These are phyloP conservation scores for Hetaerina titia DNA, from an alignment of 2,888 invertebrate genomes.

Conservation along the genomic window DNA sequence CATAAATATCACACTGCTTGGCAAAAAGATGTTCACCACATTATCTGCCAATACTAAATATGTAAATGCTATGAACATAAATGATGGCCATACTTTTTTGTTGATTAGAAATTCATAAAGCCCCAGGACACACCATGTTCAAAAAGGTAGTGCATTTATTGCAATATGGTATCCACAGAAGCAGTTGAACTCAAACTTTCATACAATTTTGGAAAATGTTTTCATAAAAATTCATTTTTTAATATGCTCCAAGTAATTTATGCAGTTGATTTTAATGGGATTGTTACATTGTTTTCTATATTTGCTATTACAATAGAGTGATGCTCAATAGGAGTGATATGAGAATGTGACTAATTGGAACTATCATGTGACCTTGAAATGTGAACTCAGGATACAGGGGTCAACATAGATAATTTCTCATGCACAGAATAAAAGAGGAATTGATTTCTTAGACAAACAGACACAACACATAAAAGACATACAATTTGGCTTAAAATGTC, in stretches of 20 bases:
- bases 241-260: neutral
- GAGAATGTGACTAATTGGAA: neutral
- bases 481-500: neutral
- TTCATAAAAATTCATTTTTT: neutral
- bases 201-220: neutral
- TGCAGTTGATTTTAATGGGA: neutral
- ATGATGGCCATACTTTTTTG: too few species aligned
- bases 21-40: neutral
- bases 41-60: neutral
- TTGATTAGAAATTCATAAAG: neutral
- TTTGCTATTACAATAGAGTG: neutral
- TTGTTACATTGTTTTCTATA: neutral
- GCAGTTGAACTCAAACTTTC: neutral
- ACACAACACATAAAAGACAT: neutral
- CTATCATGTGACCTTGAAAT: neutral
- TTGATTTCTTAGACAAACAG: neutral
- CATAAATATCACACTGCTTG: too few species aligned
- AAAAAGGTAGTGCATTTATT: neutral
- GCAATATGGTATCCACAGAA: neutral
- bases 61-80: too few species aligned
- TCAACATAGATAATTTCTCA: neutral
- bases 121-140: neutral
- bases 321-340: neutral
- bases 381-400: neutral
- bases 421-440: neutral